A percentile compares a stretch with the other conserved stretches of the same genome.
phyloP scores from a whole-genome alignment of 2,113 vertebrate genomes.

The Podarcis raffonei region DNA sequence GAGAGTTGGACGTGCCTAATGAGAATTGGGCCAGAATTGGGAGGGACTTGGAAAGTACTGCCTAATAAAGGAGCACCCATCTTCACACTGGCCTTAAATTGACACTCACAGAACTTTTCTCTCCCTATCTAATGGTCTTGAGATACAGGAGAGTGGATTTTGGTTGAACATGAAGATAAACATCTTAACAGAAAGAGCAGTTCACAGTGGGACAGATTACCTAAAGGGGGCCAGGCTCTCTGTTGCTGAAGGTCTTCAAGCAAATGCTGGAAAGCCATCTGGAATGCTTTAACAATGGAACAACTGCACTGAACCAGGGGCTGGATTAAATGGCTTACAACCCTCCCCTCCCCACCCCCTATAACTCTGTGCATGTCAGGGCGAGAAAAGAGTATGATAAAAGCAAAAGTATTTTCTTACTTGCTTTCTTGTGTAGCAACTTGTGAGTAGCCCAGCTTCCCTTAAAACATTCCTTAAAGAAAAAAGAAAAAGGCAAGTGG shows the following conservation, averaged over 20 bases:
- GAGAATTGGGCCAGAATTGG: not conserved
- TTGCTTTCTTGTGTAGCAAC: conserved; percentile 98
- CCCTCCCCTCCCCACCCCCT: no score
- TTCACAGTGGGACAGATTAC: not conserved
- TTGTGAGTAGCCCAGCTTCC: conserved; percentile 98
- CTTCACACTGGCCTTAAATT: not conserved
- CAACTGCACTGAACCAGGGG: not conserved
- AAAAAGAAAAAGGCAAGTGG: conserved; percentile 66
- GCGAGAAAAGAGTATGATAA: not conserved
- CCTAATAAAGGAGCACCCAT: not conserved
- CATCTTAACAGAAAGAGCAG: not conserved
- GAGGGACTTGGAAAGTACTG: not conserved
- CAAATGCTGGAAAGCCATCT: not conserved
- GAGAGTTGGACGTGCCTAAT: no score
- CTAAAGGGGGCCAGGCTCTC: not conserved
- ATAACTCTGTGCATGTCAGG: not conserved
- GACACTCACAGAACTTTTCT: no score
- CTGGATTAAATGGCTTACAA: not conserved
- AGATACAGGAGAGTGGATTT: no score
- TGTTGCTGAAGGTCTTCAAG: not conserved
- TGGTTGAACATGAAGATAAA: no score
- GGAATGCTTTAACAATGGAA: not conserved
- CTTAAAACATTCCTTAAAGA: conserved; percentile 94
- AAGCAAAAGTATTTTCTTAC: conserved; percentile 76
- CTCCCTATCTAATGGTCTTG: no score